phyloP scores from a whole-genome alignment of 2,113 vertebrate species.

The Athene cunicularia region DNA sequence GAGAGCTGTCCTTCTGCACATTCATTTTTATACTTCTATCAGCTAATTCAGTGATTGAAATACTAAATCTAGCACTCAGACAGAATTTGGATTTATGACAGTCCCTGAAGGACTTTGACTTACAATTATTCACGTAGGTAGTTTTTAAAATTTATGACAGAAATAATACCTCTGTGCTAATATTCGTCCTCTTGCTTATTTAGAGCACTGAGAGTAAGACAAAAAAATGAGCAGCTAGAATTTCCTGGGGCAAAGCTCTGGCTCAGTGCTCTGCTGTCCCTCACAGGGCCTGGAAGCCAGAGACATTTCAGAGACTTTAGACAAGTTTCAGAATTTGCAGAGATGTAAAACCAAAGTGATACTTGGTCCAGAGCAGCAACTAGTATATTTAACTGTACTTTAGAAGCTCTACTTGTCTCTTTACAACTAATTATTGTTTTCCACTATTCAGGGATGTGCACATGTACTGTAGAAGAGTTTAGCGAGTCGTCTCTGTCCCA shows the following conservation, averaged over 20 bases:
- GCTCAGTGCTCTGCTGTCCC: background rate
- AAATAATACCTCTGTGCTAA: slow-evolving; percentile 38
- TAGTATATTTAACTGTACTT: background rate
- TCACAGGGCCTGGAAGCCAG: background rate
- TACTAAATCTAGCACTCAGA: slow-evolving; percentile 18
- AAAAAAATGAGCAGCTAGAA: background rate
- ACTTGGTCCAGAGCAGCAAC: background rate
- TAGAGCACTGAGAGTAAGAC: background rate
- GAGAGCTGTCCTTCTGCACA: background rate
- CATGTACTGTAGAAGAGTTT: background rate
- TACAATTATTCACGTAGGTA: slow-evolving; percentile 28
- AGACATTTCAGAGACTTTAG: background rate
- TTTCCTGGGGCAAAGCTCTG: background rate
- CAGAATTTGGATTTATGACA: slow-evolving; percentile 34
- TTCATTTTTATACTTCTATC: background rate
- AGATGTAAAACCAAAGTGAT: background rate
- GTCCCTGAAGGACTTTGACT: slow-evolving; percentile 35
- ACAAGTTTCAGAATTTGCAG: background rate
- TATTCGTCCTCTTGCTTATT: background rate
- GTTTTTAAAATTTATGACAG: slow-evolving; percentile 42
- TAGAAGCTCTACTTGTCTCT: background rate
- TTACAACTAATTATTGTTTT: background rate
- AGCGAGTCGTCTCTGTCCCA: background rate
- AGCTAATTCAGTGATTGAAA: background rate
- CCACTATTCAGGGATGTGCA: background rate